Evolutionary conservation across 2,113 vertebrate species (phyloP).

Genomic region (Ciconia maguari): DNA sequence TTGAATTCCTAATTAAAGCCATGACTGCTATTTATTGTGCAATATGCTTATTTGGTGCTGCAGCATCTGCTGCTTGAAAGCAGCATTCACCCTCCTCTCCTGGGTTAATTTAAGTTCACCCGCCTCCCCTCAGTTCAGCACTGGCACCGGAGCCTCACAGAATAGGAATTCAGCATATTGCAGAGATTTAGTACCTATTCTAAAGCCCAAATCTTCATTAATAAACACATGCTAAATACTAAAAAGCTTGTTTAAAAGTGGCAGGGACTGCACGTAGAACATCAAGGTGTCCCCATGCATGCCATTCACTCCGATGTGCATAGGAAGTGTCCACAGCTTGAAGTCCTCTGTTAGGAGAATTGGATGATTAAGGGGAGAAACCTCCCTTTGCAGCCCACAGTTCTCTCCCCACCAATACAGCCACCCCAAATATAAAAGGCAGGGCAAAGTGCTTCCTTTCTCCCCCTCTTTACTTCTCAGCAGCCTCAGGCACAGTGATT

Average conservation of each 20-base stretch:
- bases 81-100: conserved; percentile 66
- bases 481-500: background rate
- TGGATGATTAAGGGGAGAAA: background rate
- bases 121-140: conserved; percentile 54
- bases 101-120: conserved; percentile 72
- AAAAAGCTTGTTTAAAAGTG: background rate
- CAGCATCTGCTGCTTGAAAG: conserved; percentile 68
- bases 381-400: background rate
- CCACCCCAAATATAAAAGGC: background rate
- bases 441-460: background rate
- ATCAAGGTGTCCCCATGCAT: background rate
- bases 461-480: background rate
- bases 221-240: background rate
- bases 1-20: conserved; percentile 76
- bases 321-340: rapidly evolving
- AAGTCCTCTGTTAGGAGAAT: background rate
- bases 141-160: conserved; percentile 35
- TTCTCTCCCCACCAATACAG: background rate
- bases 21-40: conserved; percentile 76
- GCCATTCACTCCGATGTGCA: rapidly evolving
- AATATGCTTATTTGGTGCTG: conserved; percentile 74
- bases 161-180: conserved; percentile 50
- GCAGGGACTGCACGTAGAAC: background rate
- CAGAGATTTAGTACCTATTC: conserved; percentile 35
- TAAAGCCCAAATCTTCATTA: conserved; percentile 16